phyloP scores from a whole-genome alignment of 2,888 invertebrate species.

The Lobophora halterata region DNA sequence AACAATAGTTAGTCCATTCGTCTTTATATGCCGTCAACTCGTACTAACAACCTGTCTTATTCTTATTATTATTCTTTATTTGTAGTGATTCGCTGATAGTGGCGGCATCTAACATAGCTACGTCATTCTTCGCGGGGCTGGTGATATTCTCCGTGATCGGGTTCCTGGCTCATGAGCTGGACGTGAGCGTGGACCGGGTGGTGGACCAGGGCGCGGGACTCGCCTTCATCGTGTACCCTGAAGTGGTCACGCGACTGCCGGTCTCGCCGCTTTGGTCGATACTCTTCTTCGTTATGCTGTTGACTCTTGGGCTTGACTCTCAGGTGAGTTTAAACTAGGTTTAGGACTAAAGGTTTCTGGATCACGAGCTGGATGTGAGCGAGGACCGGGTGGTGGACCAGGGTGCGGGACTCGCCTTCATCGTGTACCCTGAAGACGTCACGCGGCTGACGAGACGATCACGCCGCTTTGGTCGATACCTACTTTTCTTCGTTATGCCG shows the following conservation, averaged over 20 bases:
- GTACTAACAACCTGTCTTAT: constrained; percentile 4
- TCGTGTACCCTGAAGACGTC: constrained; percentile 92
- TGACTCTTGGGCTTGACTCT: constrained; percentile 87
- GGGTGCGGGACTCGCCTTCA: constrained; percentile 90
- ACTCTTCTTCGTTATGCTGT: constrained; percentile 89
- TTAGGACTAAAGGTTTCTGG: too few species aligned
- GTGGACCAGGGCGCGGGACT: constrained; percentile 89
- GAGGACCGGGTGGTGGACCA: constrained; percentile 88
- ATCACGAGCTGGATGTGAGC: constrained; percentile 85
- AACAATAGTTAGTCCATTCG: too few species aligned
- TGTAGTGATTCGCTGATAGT: constrained; percentile 87
- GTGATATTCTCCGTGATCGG: constrained; percentile 92
- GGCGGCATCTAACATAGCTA: constrained; percentile 87
- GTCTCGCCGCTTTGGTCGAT: constrained; percentile 91
- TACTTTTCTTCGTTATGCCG: constrained; percentile 90
- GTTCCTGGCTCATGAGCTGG: constrained; percentile 88
- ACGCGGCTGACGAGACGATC: constrained; percentile 87
- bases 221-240: constrained; percentile 93
- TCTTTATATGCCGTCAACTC: too few species aligned
- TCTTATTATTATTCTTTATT: constrained; percentile 25
- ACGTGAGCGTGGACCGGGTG: constrained; percentile 84
- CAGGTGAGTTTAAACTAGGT: constrained; percentile 75
- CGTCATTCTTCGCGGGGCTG: constrained; percentile 90
- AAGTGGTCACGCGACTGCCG: constrained; percentile 88
- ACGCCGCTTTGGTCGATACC: constrained; percentile 91